Evolutionary conservation across 2,113 vertebrate genomes (phyloP).

Genomic region (Nerophis ophidion): DNA sequence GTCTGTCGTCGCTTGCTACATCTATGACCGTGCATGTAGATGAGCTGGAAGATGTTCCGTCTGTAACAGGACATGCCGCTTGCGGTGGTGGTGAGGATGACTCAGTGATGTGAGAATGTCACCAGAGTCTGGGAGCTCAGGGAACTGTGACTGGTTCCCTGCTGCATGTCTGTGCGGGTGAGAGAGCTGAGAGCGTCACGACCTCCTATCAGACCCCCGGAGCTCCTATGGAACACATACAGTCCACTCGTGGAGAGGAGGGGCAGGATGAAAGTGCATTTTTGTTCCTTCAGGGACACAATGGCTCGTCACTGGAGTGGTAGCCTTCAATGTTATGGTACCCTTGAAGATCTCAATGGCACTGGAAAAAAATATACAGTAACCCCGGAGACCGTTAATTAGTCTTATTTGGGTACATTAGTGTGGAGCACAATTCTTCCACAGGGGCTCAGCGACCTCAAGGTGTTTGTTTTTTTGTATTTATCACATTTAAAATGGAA

Average conservation of each 20-base stretch:
- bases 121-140: slow-evolving; percentile 58
- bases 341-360: not conserved
- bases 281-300: slow-evolving; percentile 2
- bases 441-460: no score
- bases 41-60: slow-evolving; percentile 22
- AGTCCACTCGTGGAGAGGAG: no score
- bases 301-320: not conserved
- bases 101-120: slow-evolving; percentile 70
- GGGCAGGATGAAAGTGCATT: not conserved
- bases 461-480: no score
- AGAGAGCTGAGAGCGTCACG: not conserved
- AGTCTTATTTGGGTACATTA: no score
- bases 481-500: no score
- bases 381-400: no score
- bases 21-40: not conserved
- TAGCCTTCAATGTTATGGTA: not conserved
- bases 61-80: slow-evolving; percentile 43
- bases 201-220: not conserved
- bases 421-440: no score
- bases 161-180: slow-evolving; percentile 22
- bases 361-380: no score
- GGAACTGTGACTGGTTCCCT: slow-evolving; percentile 51
- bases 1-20: not conserved
- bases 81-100: slow-evolving; percentile 52
- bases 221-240: not conserved